These are phyloP conservation scores for Brachystomella parvula DNA, from an alignment of 1,140 invertebrate species.

Conservation along the genomic window DNA sequence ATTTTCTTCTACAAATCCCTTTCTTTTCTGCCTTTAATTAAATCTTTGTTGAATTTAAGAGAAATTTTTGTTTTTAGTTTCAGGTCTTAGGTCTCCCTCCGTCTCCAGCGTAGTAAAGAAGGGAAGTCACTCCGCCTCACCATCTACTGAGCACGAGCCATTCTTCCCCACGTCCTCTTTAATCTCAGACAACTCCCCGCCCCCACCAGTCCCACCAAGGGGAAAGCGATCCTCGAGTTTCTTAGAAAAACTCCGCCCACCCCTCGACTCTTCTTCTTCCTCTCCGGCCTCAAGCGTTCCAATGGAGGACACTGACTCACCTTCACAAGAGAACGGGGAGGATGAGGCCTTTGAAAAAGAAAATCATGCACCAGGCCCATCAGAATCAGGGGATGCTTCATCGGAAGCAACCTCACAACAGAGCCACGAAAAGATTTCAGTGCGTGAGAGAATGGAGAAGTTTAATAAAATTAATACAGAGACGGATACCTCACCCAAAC, in stretches of 20 bases:
- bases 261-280: not conserved
- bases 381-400: conserved; percentile 5
- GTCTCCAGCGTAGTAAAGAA: conserved; percentile 3
- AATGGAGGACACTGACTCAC: conserved; percentile 9
- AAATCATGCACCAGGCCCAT: not conserved
- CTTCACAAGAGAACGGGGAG: conserved; percentile 18
- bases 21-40: no score
- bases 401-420: conserved; percentile 35
- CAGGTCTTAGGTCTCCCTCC: no score
- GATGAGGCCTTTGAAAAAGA: conserved; percentile 22
- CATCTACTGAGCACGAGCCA: not conserved
- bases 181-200: conserved; percentile 2
- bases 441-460: conserved; percentile 83
- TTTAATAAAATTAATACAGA: conserved; percentile 83
- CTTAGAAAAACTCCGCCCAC: not conserved
- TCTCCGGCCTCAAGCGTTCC: not conserved
- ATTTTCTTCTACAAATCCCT: no score
- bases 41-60: no score
- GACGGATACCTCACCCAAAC: conserved; percentile 47
- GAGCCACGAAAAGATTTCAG: conserved; percentile 58
- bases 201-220: conserved; percentile 28
- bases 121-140: not conserved
- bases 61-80: no score
- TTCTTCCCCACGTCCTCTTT: not conserved
- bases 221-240: conserved; percentile 15